Evolutionary conservation across 2,888 invertebrate genomes (phyloP).

Genomic region (Germaria angustata): DNA sequence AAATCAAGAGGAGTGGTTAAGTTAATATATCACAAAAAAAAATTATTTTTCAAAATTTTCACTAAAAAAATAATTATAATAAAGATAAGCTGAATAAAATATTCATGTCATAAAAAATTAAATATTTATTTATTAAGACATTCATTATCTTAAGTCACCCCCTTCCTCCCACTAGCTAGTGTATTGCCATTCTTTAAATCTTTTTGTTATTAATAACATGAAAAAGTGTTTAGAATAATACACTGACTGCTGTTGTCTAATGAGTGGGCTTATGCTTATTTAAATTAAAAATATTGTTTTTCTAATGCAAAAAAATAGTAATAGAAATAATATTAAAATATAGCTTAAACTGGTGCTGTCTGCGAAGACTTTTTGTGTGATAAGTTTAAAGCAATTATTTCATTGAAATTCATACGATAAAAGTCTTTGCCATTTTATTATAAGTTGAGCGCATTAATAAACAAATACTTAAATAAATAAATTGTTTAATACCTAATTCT

Average conservation of each 20-base stretch:
- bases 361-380: conserved; percentile 8
- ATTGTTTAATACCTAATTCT: conserved; percentile 5
- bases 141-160: background rate
- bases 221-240: conserved; percentile 34
- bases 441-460: background rate
- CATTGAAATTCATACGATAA: conserved; percentile 67
- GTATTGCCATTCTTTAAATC: too few species aligned
- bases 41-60: background rate
- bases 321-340: background rate
- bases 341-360: conserved; percentile 31
- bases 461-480: conserved; percentile 3
- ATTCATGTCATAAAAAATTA: background rate
- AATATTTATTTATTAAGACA: background rate
- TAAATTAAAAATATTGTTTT: too few species aligned
- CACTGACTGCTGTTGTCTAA: conserved; percentile 18
- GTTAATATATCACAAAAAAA: background rate
- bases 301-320: conserved; percentile 3
- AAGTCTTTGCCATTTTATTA: conserved; percentile 32
- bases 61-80: background rate
- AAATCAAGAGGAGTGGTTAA: background rate
- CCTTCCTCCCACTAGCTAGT: too few species aligned
- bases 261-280: conserved; percentile 63
- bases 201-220: background rate
- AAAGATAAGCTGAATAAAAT: background rate
- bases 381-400: conserved; percentile 66